Evolutionary conservation across 2,113 vertebrate genomes (phyloP).

Genomic region (Elephantulus edwardii): DNA sequence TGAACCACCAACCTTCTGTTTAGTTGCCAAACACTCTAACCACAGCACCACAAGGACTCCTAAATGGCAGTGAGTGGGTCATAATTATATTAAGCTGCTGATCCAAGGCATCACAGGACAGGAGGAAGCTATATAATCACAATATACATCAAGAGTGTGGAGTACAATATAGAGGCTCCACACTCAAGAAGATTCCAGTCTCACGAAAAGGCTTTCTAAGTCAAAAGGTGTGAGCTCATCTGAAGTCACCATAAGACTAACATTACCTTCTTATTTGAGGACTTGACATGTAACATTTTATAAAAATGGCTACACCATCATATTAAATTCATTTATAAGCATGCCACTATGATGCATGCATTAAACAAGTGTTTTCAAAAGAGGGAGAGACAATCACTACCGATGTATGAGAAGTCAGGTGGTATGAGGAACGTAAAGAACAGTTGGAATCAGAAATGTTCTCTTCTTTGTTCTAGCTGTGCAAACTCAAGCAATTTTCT

Average conservation of each 20-base stretch:
- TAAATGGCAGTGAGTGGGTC: rapidly evolving
- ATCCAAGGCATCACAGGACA: background rate
- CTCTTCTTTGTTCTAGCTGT: background rate
- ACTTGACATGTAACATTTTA: background rate
- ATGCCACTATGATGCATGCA: no score
- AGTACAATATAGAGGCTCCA: no score
- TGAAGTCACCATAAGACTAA: background rate
- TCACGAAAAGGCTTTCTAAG: background rate
- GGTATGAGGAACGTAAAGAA: background rate
- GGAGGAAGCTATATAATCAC: background rate
- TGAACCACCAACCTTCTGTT: no score
- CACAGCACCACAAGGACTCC: no score
- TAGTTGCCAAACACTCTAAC: no score
- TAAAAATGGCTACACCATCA: background rate
- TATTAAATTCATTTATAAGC: background rate
- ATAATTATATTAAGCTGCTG: background rate
- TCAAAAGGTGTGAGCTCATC: background rate
- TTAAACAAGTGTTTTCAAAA: background rate
- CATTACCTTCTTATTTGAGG: background rate
- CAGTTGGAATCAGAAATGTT: background rate
- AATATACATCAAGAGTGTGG: background rate
- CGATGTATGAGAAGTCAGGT: background rate
- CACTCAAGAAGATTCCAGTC: background rate
- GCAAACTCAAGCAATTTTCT: background rate
- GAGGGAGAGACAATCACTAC: background rate